Evolutionary conservation across 1,140 invertebrate genomes (phyloP).

Genomic region (Pseudomyrmex cubaensis): DNA sequence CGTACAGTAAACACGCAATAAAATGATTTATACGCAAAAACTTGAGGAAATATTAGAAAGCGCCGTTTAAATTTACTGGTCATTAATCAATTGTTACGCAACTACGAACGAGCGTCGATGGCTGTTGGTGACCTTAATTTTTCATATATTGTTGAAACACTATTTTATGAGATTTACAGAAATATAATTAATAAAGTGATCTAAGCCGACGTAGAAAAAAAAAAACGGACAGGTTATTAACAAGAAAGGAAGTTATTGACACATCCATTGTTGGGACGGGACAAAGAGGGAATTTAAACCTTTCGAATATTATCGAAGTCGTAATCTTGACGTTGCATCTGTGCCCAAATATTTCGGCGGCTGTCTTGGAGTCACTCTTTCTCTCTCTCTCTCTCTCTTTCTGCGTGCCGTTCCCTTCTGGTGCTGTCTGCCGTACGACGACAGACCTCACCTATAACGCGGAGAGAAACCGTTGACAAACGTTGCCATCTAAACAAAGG

Average conservation of each 20-base stretch:
- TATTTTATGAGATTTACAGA: not conserved
- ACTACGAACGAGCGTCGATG: no score
- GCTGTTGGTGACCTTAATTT: no score
- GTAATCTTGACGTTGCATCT: constrained; percentile 74
- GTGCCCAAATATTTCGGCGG: constrained; percentile 73
- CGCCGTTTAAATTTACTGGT: no score
- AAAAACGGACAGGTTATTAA: not conserved
- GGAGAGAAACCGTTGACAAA: constrained; percentile 68
- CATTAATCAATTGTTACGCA: no score
- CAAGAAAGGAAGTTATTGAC: not conserved
- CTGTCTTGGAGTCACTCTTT: constrained; percentile 36
- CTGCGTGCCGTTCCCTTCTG: constrained; percentile 10
- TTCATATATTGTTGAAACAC: not conserved
- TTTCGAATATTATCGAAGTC: constrained; percentile 65
- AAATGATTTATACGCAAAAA: not conserved
- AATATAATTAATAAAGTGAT: not conserved
- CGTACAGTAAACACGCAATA: not conserved
- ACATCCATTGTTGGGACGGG: not conserved
- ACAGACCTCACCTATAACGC: constrained; percentile 62
- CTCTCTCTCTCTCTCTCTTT: constrained; percentile 4
- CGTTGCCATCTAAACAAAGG: constrained; percentile 75
- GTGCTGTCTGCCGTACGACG: constrained; percentile 44
- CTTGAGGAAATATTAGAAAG: not conserved
- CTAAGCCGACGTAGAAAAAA: not conserved
- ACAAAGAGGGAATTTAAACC: constrained; percentile 39